Evolutionary conservation across 2,797 vertebrate genomes (phyloP), one percentile per base, ranked within the genome.

Genomic region (Thunnus albacares): DNA sequence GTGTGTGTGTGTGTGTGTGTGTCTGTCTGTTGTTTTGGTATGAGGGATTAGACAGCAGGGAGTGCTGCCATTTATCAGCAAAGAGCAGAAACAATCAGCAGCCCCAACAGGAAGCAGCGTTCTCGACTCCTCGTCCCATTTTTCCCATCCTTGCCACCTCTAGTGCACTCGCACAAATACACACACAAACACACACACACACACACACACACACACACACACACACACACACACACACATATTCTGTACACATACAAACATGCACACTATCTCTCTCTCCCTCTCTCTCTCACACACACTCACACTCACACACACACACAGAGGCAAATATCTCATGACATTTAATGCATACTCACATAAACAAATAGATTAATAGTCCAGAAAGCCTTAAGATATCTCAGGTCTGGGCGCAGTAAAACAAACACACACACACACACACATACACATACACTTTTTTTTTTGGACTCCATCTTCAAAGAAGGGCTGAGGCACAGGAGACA

Each of bases 81-180:
- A 84, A 83, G 82, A 86, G 79, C 92, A 94, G 91, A 93, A 90
- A 93, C 91, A 93, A 94, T 93, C 89, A 91, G 82, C 77, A 67
- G 33, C 86, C 84, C 5, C 89, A 90, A 90, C 89, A 82, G 90
- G 90, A 93, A 82, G 80, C 82, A 2, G 74, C 81, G 26, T 83
- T 65, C 78, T 82, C 75, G 0, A 71, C 86, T 91, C 51, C 64
- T 76, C 45, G 26, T 80, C 87, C 75, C 71, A 79, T 90, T 90
- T 84, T 76, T 82, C 64, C 70, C 51, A 75, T 69, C 75, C 52
- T 70, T 5, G 18, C 66, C 62, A 45, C 64, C 60, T 62, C 38
- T 8, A 18, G 6, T 41, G 33, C 65, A 20, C 11, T 2, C 35
- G 30, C 52, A 20, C 53, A 71, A 15, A 65, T 66, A 41, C 62